A percentile compares a stretch with the other conserved stretches of the same genome.
Conservation (phyloP, 2,113 vertebrate species). For the chimpanzee (Pan troglodytes) region NHGRI_mPanTro3-v2.1_pri NC_072403.2:116410001-116410500, state of each 20-base stretch:
- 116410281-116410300: not conserved
- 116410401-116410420: not conserved
- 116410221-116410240: not conserved
- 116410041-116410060: not conserved
- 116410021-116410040: slow-evolving; percentile 37
- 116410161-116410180: not conserved
- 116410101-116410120: not conserved
- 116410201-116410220: not conserved
- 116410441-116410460: not conserved
- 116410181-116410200: not conserved
- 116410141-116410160: not conserved
- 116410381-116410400: not conserved
- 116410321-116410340: not conserved
- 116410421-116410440: not conserved
- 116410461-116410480: not conserved
- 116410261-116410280: not conserved
- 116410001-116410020: not conserved
- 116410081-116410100: not conserved
- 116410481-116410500: not conserved
- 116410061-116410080: not conserved
- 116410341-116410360: not conserved
- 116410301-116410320: not conserved
- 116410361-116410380: not conserved
- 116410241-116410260: not conserved
- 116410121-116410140: not conserved